These are phyloP conservation scores for Colistium nudipinnis DNA, from an alignment of 2,113 vertebrate species.

Conservation along the genomic window DNA sequence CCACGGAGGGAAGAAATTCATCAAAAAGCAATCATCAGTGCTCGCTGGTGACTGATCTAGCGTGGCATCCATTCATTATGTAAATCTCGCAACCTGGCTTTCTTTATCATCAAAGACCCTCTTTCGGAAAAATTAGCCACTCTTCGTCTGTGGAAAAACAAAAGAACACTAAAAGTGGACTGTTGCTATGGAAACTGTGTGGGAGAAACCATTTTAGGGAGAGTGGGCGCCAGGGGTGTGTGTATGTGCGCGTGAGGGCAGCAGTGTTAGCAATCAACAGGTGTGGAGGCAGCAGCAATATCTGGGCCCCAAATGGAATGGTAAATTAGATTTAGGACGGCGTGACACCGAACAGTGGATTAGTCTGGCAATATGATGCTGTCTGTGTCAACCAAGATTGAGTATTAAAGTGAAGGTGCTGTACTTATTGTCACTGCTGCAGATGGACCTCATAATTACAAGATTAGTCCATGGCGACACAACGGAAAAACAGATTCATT, in stretches of 20 bases:
- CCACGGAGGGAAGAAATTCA: slow-evolving; percentile 58
- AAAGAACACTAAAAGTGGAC: slow-evolving; percentile 77
- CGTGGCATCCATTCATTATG: slow-evolving; percentile 76
- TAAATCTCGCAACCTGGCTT: slow-evolving; percentile 71
- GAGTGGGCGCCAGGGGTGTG: slow-evolving; percentile 26
- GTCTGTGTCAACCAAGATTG: slow-evolving; percentile 54
- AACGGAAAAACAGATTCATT: slow-evolving; percentile 43
- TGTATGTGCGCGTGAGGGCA: slow-evolving; percentile 29
- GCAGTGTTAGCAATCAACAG: slow-evolving; percentile 72
- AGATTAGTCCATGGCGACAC: slow-evolving; percentile 63
- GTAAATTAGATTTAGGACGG: slow-evolving; percentile 67
- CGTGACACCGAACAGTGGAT: slow-evolving; percentile 58
- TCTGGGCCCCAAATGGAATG: slow-evolving; percentile 59
- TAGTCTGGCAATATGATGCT: slow-evolving; percentile 57
- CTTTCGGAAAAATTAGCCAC: slow-evolving; percentile 76
- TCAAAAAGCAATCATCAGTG: slow-evolving; percentile 74
- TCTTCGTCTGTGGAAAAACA: slow-evolving; percentile 71
- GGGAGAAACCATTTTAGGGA: slow-evolving; percentile 72
- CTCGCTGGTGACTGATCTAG: slow-evolving; percentile 71
- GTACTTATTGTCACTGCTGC: slow-evolving; percentile 54
- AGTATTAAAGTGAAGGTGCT: slow-evolving; percentile 67
- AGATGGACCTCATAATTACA: slow-evolving; percentile 75
- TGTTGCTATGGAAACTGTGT: slow-evolving; percentile 82
- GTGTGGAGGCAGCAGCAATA: slow-evolving; percentile 61
- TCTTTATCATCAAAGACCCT: slow-evolving; percentile 80